Evolutionary conservation across 2,888 invertebrate species (phyloP).

Genomic region (Gnatocerus cornutus): DNA sequence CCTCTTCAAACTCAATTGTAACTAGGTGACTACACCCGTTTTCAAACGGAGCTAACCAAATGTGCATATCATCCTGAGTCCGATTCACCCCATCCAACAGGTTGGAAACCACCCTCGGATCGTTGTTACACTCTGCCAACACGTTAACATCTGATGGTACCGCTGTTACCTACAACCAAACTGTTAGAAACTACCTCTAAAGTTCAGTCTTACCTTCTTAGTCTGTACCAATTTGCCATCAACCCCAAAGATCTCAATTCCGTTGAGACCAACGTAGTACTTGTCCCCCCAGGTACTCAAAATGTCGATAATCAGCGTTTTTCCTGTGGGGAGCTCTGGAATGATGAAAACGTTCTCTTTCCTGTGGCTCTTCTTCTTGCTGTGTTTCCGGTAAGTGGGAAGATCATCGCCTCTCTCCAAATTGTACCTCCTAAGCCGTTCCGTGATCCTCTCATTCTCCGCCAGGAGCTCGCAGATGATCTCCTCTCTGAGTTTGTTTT

Average conservation of each 20-base stretch:
- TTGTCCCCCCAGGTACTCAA: conserved; percentile 86
- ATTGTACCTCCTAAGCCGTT: conserved; percentile 42
- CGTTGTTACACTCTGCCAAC: conserved; percentile 79
- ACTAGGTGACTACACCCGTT: conserved; percentile 76
- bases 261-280: conserved; percentile 85
- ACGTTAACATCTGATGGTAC: conserved; percentile 77
- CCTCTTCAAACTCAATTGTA: conserved; percentile 74
- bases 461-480: conserved; percentile 65
- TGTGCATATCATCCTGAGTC: conserved; percentile 84
- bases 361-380: conserved; percentile 29
- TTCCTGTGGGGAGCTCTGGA: conserved; percentile 84
- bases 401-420: conserved; percentile 47
- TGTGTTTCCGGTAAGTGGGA: conserved; percentile 24
- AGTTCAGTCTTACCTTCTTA: conserved; percentile 73
- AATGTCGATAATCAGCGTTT: conserved; percentile 79
- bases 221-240: conserved; percentile 76
- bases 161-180: conserved; percentile 71
- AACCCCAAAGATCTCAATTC: conserved; percentile 82
- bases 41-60: conserved; percentile 83
- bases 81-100: conserved; percentile 82
- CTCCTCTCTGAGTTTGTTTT: conserved; percentile 64
- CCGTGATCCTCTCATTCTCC: conserved; percentile 64
- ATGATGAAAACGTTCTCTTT: conserved; percentile 75
- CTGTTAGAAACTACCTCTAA: not conserved
- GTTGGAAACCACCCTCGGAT: conserved; percentile 77